Conservation (phyloP, 2,888 invertebrate species). For the Dryomyza anilis region DNA sequence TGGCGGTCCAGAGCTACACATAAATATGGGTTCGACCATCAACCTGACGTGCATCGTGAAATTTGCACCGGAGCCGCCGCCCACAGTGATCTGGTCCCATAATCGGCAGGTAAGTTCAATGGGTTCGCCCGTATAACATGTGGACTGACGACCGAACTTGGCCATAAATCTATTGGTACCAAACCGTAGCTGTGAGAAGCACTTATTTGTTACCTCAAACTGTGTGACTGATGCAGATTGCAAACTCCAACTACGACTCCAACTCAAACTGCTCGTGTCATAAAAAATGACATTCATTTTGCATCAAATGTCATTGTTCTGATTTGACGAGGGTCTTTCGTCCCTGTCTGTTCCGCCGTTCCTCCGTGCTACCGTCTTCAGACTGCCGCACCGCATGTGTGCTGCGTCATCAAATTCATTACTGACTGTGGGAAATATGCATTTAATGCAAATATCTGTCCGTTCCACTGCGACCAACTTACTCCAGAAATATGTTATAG, state of each 20-base stretch:
- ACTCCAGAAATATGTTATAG: neutral
- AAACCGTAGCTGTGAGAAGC: too few relatives aligned
- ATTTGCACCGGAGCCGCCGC: conserved; percentile 84
- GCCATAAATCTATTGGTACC: neutral
- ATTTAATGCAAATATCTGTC: neutral
- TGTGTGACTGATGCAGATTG: too few relatives aligned
- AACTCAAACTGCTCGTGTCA: conserved; percentile 19
- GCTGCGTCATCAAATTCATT: neutral
- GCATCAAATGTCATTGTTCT: conserved; percentile 40
- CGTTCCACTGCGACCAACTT: neutral
- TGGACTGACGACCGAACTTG: neutral
- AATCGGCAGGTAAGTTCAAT: conserved; percentile 66
- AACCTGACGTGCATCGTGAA: conserved; percentile 85
- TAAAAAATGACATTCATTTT: conserved; percentile 35
- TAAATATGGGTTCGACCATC: conserved; percentile 86
- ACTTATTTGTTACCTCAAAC: too few relatives aligned
- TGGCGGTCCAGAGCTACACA: conserved; percentile 81
- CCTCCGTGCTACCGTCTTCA: neutral
- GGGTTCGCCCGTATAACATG: neutral
- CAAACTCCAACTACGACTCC: neutral
- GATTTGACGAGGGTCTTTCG: conserved; percentile 43
- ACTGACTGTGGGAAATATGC: neutral
- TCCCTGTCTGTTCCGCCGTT: neutral
- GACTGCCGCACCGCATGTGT: neutral
- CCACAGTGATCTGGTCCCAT: conserved; percentile 83